Evolutionary conservation across 2,113 vertebrate genomes (phyloP).

Genomic region (Apaloderma vittatum): DNA sequence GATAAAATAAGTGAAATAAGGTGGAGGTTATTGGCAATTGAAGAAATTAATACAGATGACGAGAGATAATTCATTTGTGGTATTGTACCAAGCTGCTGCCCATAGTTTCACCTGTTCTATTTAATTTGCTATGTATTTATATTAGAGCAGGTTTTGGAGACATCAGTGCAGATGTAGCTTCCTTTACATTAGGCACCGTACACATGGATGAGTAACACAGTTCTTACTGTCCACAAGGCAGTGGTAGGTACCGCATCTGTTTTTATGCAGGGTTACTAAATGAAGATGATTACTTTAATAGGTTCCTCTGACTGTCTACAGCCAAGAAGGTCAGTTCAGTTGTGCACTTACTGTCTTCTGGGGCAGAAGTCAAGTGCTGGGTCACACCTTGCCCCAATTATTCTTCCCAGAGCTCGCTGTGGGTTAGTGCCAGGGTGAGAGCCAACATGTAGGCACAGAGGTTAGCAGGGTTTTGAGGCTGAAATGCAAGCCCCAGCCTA

Average conservation of each 20-base stretch:
- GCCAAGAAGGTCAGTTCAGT: not conserved
- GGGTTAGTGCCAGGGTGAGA: too few species aligned
- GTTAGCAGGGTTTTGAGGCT: not conserved
- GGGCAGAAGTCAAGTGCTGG: not conserved
- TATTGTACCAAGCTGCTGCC: fast-evolving
- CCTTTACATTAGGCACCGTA: not conserved
- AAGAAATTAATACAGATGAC: not conserved
- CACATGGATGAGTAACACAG: not conserved
- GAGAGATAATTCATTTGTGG: not conserved
- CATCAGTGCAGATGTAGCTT: fast-evolving
- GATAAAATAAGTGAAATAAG: not conserved
- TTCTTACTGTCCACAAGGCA: not conserved
- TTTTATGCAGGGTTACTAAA: not conserved
- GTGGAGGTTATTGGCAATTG: not conserved
- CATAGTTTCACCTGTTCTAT: not conserved
- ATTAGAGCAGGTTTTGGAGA: not conserved
- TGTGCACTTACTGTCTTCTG: not conserved
- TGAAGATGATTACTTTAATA: not conserved
- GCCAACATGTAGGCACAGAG: fast-evolving
- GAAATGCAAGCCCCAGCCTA: not conserved
- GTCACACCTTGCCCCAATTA: fast-evolving
- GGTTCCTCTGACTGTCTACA: not conserved
- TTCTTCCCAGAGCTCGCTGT: fast-evolving
- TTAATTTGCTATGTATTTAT: not conserved
- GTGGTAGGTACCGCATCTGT: not conserved